Evolutionary conservation across 1,140 invertebrate species (phyloP), one percentile per base, ranked within the genome.

Genomic region (Myzus persicae): DNA sequence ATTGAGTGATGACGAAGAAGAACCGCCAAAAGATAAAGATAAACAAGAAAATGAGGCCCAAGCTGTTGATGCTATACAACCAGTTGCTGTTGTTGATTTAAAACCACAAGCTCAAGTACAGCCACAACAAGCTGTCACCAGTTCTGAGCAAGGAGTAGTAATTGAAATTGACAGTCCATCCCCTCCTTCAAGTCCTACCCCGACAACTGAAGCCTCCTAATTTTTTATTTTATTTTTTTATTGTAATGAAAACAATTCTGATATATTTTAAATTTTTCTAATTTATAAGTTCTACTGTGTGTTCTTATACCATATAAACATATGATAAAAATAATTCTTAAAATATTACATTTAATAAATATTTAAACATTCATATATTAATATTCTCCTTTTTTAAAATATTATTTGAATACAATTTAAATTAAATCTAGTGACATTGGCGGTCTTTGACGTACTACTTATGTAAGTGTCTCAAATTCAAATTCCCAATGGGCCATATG

Each of bases 1-100:
- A 38, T 8, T 93, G 40, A 93, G 91, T 54, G 91, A 93, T n/a
- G 48, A 85, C 20, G 91, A 93, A 26, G 90, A 46, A 67, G 11
- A 26, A 51, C 59, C n/a, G 0, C 31, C 42, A 24, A 91, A 46
- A 44, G 46, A 40, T n/a, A 84, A 82, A 51, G 42, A 82, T 38
- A 93, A 84, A n/a, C 91, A 93, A 22, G 91, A 93, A 84, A 93
- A 93, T 44, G 91, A 93, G 31, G 91, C 91, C 7, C 76, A 84
- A 4, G 76, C 91, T 2, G 91, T 14, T 40, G 91, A 85, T 51
- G 67, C 67, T 48, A 48, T 54, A 42, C 46, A 93, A 18, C 18
- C 91, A 42, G 48, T 40, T 20, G 8, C 81, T 84, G 31, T 36
- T 2, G 36, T 84, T 20, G 81, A 81, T 44, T 93, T 84, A 42